phyloP scores from a whole-genome alignment of 2,888 invertebrate genomes.

The Polydrusus pterygomalis region DNA sequence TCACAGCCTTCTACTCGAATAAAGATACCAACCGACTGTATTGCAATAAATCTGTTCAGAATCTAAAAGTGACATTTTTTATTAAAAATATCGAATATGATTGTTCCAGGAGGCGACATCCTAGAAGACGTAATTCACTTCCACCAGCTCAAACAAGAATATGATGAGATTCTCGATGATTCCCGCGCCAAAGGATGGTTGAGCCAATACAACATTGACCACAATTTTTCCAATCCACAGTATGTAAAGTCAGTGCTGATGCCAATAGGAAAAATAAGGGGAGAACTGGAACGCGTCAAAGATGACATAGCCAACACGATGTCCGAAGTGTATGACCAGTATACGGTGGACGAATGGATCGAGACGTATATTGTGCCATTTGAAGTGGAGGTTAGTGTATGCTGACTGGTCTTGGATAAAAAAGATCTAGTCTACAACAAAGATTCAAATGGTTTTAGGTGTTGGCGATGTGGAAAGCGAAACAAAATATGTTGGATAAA shows the following conservation, averaged over 20 bases:
- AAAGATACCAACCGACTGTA: no score
- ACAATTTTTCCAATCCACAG: slow-evolving; percentile 79
- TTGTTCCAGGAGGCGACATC: slow-evolving; percentile 67
- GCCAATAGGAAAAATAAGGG: slow-evolving; percentile 74
- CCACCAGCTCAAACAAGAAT: slow-evolving; percentile 73
- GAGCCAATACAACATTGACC: slow-evolving; percentile 79
- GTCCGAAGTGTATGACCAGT: slow-evolving; percentile 76
- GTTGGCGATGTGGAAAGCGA: slow-evolving; percentile 69
- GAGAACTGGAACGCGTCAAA: slow-evolving; percentile 72
- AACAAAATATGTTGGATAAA: slow-evolving; percentile 72
- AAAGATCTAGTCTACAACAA: no score
- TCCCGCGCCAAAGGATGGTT: slow-evolving; percentile 75
- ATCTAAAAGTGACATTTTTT: not conserved
- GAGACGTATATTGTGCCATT: slow-evolving; percentile 74
- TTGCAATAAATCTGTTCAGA: no score
- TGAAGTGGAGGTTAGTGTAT: slow-evolving; percentile 71
- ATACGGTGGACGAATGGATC: slow-evolving; percentile 78
- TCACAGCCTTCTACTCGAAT: no score
- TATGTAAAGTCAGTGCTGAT: slow-evolving; percentile 76
- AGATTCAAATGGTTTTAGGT: slow-evolving; percentile 35
- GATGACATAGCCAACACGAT: slow-evolving; percentile 74
- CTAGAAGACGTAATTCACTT: slow-evolving; percentile 70
- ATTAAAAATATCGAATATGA: not conserved
- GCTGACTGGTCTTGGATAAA: no score
- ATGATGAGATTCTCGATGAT: slow-evolving; percentile 71